Base-by-base conservation (phyloP, 2,888 invertebrate genomes). In the Cataglyphis livida region DNA sequence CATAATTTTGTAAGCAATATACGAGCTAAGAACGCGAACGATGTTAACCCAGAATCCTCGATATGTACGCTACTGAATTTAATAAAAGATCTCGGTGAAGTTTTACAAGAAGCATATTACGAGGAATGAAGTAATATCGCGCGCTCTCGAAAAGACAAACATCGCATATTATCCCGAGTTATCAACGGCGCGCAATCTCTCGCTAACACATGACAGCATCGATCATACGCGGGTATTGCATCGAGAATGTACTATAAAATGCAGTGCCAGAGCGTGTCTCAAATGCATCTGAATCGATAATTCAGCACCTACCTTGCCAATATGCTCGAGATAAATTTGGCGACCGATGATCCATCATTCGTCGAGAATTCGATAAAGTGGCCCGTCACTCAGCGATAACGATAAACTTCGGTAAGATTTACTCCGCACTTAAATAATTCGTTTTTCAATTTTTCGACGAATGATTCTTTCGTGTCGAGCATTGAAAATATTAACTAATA, bases 261-360 rank as follows among this genome's bases (percentile, higher is more conserved):
- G 70, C 38, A 21, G 41, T 51, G 51, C 51, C 61, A 66, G 35
- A 81, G 81, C 41, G 65, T 84, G 86, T 86, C 84, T 79, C 87
- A 54, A 81, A 84, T n/a, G n/a, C 51, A 81, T 44, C 44, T 84
- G 89, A 88, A 89, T 90, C 90, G 90, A 89, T 89, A 89, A 89
- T 89, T 89, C 87, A 85, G 79, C 38, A 66, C 32, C 62, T 44
- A 75, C 70, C 81, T 32, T 18, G 76, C 71, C 71, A 83, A 84
- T 83, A 76, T 66, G 83, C 48, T 44, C 70, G 84, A 88, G 89
- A 87, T 87, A 87, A 89, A 89, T 88, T 89, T 73, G 75, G 73
- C 84, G 70, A 54, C 83, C 73, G 84, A 85, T 82, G 82, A 89
- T 89, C 90, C 85, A 89, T 89, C 90, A 89, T 83, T 81, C 79